Base-by-base conservation (phyloP, 2,888 invertebrate genomes). In the Lasius platythorax region DNA sequence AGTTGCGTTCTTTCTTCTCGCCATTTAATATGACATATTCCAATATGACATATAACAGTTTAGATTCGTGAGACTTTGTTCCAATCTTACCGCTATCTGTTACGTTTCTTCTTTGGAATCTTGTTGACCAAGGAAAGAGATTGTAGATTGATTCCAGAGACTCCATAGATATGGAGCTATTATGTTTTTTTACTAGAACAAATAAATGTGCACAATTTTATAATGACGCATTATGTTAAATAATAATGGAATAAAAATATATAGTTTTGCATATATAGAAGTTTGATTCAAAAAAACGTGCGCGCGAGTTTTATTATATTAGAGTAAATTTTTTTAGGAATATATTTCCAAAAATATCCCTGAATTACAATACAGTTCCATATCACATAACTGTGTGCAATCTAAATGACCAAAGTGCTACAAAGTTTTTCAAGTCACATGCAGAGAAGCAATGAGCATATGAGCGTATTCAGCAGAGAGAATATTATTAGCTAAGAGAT, bases 131-230 rank as follows among this genome's bases (percentile, higher is more conserved):
- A 72, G 90, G 85, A 84, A 91, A 92, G 58, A 90, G 87, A 85
- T 93, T 88, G 72, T 88, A 92, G 72, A 93, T 84, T 56, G 91
- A 91, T 78, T 92, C 92, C 76, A 90, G 90, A 67, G 91, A 94
- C 46, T 93, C 92, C 53, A 89, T 87, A 33, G 93, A 93, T 61
- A 90, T 87, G 67, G 91, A 92, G 82, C 91, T 84, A 81, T 91
- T 92, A 84, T 89, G 88, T 86, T 92, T 92, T 88, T 91, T 91
- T 11, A 93, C 93, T 94, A 87, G 3, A 92, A 87, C 58, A 83
- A 88, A 53, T 53, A 53, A 53, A n/a, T n/a, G n/a, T 53, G n/a
- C 72, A 67, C 75, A 30, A 84, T 43, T 30, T 37, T 18, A 33
- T 37, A 82, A 83, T n/a, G 53, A 3, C 53, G 56, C 23, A 11